Evolutionary conservation across 2,888 invertebrate species (phyloP).

Genomic region (Lumbricus terrestris): DNA sequence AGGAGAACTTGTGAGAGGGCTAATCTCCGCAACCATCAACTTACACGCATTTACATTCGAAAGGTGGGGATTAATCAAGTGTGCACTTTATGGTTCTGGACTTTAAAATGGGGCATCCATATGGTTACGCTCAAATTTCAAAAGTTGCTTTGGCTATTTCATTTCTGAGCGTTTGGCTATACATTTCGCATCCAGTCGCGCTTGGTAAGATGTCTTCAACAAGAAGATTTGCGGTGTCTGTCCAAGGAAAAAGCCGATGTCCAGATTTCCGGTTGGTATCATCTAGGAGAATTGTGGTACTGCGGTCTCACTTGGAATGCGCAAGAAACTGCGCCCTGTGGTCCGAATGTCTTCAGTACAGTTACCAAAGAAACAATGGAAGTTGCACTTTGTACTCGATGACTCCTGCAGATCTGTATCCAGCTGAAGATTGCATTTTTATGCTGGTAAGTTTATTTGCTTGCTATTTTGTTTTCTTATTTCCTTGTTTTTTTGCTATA

Average conservation of each 20-base stretch:
- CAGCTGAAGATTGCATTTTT: not conserved
- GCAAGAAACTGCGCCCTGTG: not conserved
- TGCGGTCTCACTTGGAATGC: not conserved
- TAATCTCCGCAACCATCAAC: not conserved
- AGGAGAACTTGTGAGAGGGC: not conserved
- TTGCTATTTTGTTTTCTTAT: not conserved
- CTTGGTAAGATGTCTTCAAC: not conserved
- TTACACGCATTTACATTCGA: not conserved
- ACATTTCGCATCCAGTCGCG: not conserved
- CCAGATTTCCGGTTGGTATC: not conserved
- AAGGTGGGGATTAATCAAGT: not conserved
- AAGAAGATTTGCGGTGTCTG: not conserved
- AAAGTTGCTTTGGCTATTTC: not conserved
- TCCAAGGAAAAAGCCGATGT: not conserved
- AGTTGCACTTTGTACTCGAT: not conserved
- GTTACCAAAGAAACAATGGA: not conserved
- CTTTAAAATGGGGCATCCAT: not conserved
- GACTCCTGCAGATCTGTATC: not conserved
- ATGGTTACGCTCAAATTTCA: not conserved
- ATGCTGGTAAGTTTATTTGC: not conserved
- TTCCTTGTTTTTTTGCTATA: no score
- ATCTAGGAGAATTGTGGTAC: not conserved
- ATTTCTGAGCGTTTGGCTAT: not conserved
- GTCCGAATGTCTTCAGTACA: not conserved
- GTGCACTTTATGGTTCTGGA: not conserved